Base-by-base conservation (phyloP, 1,140 invertebrate genomes). In the Wiebesia pumilae region DNA sequence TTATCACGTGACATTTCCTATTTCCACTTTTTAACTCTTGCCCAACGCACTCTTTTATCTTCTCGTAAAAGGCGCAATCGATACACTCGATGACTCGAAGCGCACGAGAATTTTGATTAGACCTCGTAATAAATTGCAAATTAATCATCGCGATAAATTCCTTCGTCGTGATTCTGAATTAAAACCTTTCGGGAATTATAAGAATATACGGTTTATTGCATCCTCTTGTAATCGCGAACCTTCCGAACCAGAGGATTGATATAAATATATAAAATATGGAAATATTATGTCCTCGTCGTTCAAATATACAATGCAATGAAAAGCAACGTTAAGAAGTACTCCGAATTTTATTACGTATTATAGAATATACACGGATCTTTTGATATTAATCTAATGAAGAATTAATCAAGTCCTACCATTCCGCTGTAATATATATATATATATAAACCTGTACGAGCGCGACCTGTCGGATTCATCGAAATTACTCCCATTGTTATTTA, bases 121-220 rank as follows among this genome's bases (percentile, higher is more conserved):
- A 62, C 33, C n/a, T 47, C 51, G 67, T 65, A 81, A 62, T 75
- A 81, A 51, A 81, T 54, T 3, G 38, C 38, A 27, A 75, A 86
- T 86, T 82, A 81, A 86, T 81, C 77, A 67, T 86, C 35, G 30
- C 67, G 73, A 73, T 81, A 81, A 85, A 73, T 62, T 71, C 58
- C 77, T 71, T 80, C 62, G 71, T 80, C 78, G 67, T 65, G 67
- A 67, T 75, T 80, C 47, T 38, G 58, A 62, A 65, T 80, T 62
- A 62, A 80, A 40, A 40, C n/a, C 35, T 27, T 38, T 24, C 1
- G 2, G 33, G 33, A 38, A 47, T 69, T 67, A 33, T 69, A 81
- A 43, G 38, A 47, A 33, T 54, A 24, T 40, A 58, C n/a, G n/a
- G 40, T 83, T 71, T 83, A 83, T 54, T 73, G 54, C 67, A 51